Evolutionary conservation across 1,140 invertebrate species (phyloP).

Genomic region (Maniola jurtina): DNA sequence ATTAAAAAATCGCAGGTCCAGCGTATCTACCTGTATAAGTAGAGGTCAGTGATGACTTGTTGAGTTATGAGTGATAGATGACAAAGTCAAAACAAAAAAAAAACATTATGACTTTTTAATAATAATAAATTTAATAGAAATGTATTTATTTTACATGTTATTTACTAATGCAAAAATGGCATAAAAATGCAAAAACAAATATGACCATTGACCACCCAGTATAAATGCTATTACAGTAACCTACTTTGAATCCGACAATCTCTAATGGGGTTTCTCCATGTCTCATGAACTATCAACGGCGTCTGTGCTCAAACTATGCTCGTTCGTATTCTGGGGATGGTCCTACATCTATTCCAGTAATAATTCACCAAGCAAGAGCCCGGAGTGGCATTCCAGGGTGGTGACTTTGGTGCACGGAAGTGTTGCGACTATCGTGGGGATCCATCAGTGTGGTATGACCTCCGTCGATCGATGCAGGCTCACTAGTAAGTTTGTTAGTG

Average conservation of each 20-base stretch:
- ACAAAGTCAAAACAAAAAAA: too few species aligned
- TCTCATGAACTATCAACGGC: constrained; percentile 41
- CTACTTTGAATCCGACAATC: background rate
- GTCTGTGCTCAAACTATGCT: constrained; percentile 50
- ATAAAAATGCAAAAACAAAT: background rate
- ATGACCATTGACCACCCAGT: background rate
- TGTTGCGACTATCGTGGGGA: constrained; percentile 59
- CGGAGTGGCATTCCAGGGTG: constrained; percentile 71
- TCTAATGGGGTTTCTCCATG: constrained; percentile 36
- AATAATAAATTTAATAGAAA: background rate
- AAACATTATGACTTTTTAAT: too few species aligned
- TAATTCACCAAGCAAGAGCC: constrained; percentile 31
- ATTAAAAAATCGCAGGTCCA: too few species aligned
- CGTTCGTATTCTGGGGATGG: constrained; percentile 58
- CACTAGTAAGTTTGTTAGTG: constrained; percentile 41
- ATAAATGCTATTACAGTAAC: too few species aligned
- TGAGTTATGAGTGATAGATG: too few species aligned
- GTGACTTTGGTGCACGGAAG: constrained; percentile 69
- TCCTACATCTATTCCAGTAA: constrained; percentile 45
- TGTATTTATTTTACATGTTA: background rate
- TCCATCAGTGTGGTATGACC: constrained; percentile 62
- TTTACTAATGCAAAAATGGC: background rate
- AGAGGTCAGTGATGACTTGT: too few species aligned
- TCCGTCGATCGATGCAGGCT: constrained; percentile 38
- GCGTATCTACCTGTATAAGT: too few species aligned